These are phyloP conservation scores for Acleris emargana DNA, from an alignment of 2,888 invertebrate genomes.

Conservation along the genomic window DNA sequence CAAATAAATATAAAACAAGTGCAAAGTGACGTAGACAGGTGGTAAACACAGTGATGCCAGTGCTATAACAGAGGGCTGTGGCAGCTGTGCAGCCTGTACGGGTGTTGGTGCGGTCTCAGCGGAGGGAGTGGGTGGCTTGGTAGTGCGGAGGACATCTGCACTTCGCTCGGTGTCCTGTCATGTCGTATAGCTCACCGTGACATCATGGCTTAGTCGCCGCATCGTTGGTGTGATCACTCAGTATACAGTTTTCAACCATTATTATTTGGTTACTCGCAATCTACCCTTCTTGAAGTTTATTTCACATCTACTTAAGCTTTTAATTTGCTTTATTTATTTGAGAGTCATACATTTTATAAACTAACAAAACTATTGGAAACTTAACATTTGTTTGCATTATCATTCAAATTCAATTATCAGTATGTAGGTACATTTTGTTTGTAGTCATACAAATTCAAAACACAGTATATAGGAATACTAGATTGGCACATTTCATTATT, in stretches of 20 bases:
- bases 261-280: conserved; percentile 62
- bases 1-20: conserved; percentile 24
- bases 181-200: conserved; percentile 71
- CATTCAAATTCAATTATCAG: conserved; percentile 39
- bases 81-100: background rate
- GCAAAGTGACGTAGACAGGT: conserved; percentile 9
- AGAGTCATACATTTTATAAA: conserved; percentile 59
- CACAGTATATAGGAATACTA: conserved; percentile 56
- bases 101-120: conserved; percentile 47
- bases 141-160: conserved; percentile 60
- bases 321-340: conserved; percentile 61
- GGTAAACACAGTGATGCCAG: background rate
- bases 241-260: conserved; percentile 63
- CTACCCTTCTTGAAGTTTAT: conserved; percentile 64
- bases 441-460: conserved; percentile 45
- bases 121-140: conserved; percentile 60
- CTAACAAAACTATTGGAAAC: conserved; percentile 61
- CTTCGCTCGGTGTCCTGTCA: conserved; percentile 70
- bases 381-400: conserved; percentile 61
- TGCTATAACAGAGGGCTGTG: background rate
- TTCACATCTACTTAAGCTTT: conserved; percentile 67
- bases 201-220: conserved; percentile 78
- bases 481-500: conserved; percentile 66
- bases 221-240: conserved; percentile 72
- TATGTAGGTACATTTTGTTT: conserved; percentile 40